Evolutionary conservation across 2,113 vertebrate genomes (phyloP), one percentile per base, ranked within the genome.

Genomic region (Chaetops frenatus): DNA sequence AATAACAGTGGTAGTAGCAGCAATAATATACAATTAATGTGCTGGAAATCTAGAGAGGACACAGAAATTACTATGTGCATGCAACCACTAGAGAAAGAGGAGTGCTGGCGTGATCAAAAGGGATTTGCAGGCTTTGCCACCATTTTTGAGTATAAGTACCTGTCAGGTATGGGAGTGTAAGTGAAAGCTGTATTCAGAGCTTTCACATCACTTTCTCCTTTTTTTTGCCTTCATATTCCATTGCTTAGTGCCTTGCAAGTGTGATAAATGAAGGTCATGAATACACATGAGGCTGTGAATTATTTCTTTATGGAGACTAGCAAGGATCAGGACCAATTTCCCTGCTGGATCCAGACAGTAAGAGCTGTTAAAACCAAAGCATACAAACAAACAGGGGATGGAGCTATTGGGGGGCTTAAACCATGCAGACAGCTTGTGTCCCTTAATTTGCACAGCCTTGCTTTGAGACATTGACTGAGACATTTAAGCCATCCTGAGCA

Each of bases 1-100:
- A 93, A 54, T 88, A 94, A 79, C 71, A 88, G 60, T 84, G 53
- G 69, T 90, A 84, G 90, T 65, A 93, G 79, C 79, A 92, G 58
- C 62, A 94, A 66, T 92, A 92, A 90, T 60, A 50, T 81, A 60
- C n/a, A 92, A 90, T 94, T 92, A 92, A 92, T 90, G 64, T 93
- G 62, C 72, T 66, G 80, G 62, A 96, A 97, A 92, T 86, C 50
- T 78, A 54, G 64, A 79, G 23, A 77, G 79, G 22, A 78, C 86
- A 93, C 58, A 77, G 72, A 86, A 88, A 90, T 94, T 81, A 88
- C 62, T 69, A 83, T 86, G 72, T 88, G 53, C 51, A 80, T 83
- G 62, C 82, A 94, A 28, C 35, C 29, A 45, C 72, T 28, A 66
- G 27, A 83, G 50, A 69, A 88, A 78, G 67, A 65, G 45, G 38